phyloP scores from a whole-genome alignment of 2,797 vertebrate genomes.

The Hippopotamyrus pictus region DNA sequence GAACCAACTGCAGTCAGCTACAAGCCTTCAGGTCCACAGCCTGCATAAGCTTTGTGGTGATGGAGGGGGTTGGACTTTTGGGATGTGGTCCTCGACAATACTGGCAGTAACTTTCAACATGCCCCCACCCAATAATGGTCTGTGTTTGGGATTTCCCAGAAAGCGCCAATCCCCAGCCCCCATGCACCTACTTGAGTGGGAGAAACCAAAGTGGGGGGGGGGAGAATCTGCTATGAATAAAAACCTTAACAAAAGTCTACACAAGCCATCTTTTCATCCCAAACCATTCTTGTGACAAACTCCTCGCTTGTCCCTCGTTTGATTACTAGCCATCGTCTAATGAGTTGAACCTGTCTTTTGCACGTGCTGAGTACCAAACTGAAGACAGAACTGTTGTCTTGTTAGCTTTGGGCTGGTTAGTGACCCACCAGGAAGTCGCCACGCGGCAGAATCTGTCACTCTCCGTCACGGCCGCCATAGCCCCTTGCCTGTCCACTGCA shows the following conservation, averaged over 20 bases:
- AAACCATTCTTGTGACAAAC: not conserved
- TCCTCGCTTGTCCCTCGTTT: not conserved
- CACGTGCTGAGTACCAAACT: not conserved
- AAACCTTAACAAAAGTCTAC: not conserved
- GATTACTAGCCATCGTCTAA: not conserved
- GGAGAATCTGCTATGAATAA: not conserved
- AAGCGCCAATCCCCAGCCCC: not conserved
- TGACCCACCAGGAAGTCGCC: not conserved
- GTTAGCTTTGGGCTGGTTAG: not conserved
- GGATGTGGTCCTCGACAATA: not conserved
- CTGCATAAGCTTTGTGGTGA: not conserved
- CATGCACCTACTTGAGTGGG: not conserved
- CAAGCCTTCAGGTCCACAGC: not conserved
- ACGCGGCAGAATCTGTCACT: not conserved
- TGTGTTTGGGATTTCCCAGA: not conserved
- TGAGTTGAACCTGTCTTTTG: not conserved
- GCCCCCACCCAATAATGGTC: not conserved
- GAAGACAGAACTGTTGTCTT: not conserved
- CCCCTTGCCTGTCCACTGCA: not conserved
- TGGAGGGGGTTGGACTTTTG: not conserved
- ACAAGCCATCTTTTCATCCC: not conserved
- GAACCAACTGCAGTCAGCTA: not conserved
- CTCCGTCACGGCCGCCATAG: not conserved
- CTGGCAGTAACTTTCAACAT: not conserved
- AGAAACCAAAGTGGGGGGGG: not conserved